These are phyloP conservation scores for Clarias platycephalus DNA, from an alignment of 2,797 vertebrate species.

Conservation along the genomic window DNA sequence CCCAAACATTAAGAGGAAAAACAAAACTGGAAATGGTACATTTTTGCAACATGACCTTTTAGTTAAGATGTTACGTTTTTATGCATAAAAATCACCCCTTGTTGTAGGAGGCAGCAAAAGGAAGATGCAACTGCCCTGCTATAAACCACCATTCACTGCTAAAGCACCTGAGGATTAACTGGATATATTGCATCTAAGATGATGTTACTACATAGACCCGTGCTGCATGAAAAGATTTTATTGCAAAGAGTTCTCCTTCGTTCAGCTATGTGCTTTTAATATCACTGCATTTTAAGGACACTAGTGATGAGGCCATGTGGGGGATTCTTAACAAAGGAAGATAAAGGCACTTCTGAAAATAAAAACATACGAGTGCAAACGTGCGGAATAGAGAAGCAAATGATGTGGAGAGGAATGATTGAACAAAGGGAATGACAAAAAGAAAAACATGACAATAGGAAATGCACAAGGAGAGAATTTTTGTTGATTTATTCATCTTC, in stretches of 20 bases:
- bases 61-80: conserved; percentile 24
- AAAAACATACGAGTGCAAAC: conserved; percentile 59
- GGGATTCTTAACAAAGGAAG: conserved; percentile 63
- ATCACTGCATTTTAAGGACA: conserved; percentile 36
- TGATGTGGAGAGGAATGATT: conserved; percentile 31
- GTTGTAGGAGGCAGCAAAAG: conserved; percentile 42
- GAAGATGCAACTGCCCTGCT: conserved; percentile 48
- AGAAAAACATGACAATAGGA: conserved; percentile 39
- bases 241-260: conserved; percentile 63
- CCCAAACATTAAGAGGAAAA: conserved; percentile 41
- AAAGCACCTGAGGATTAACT: conserved; percentile 52
- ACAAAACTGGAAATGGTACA: conserved; percentile 19
- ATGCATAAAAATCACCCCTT: conserved; percentile 30
- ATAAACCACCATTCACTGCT: conserved; percentile 46
- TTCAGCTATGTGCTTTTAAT: conserved; percentile 53
- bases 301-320: conserved; percentile 45
- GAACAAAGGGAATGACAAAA: conserved; percentile 40
- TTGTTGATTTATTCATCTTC: conserved; percentile 65
- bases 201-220: conserved; percentile 53
- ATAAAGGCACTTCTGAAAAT: conserved; percentile 83
- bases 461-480: conserved; percentile 41
- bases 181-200: conserved; percentile 55
- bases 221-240: conserved; percentile 67
- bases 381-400: conserved; percentile 38
- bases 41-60: conserved; percentile 29